A percentile compares a stretch with the other conserved stretches of the same genome.
phyloP scores from a whole-genome alignment of 2,797 vertebrate genomes.

The Chiroxiphia lanceolata region DNA sequence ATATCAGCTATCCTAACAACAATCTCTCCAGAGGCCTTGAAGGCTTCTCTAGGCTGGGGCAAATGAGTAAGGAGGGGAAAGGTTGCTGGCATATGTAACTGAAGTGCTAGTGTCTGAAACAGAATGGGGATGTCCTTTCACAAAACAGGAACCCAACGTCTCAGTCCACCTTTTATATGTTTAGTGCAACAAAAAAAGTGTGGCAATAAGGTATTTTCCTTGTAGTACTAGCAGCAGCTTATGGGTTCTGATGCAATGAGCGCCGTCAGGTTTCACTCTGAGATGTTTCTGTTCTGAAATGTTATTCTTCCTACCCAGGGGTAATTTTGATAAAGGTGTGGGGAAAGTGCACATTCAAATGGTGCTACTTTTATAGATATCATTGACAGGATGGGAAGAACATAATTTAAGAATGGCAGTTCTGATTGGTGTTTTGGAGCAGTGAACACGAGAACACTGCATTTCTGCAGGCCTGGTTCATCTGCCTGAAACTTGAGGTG shows the following conservation, averaged over 20 bases:
- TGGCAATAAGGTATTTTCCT: background rate
- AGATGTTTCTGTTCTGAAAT: background rate
- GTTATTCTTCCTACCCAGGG: background rate
- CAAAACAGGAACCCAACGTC: background rate
- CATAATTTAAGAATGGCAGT: background rate
- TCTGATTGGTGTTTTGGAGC: background rate
- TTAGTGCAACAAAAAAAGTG: background rate
- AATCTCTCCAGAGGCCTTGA: background rate
- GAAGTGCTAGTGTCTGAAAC: background rate
- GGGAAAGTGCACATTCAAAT: background rate
- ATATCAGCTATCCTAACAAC: fast-evolving
- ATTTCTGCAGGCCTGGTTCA: background rate
- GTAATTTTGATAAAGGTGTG: background rate
- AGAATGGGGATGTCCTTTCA: background rate
- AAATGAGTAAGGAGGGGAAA: background rate
- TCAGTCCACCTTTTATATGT: background rate
- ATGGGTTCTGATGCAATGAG: background rate
- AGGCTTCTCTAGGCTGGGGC: background rate
- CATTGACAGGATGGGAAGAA: background rate
- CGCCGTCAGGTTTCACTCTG: background rate
- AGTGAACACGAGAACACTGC: background rate
- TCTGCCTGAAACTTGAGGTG: background rate
- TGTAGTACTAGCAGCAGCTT: background rate
- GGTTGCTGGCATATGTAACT: background rate
- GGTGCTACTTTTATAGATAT: background rate